These are phyloP conservation scores for Sarcophaga rosellei DNA, from an alignment of 2,888 invertebrate species.

Conservation along the genomic window DNA sequence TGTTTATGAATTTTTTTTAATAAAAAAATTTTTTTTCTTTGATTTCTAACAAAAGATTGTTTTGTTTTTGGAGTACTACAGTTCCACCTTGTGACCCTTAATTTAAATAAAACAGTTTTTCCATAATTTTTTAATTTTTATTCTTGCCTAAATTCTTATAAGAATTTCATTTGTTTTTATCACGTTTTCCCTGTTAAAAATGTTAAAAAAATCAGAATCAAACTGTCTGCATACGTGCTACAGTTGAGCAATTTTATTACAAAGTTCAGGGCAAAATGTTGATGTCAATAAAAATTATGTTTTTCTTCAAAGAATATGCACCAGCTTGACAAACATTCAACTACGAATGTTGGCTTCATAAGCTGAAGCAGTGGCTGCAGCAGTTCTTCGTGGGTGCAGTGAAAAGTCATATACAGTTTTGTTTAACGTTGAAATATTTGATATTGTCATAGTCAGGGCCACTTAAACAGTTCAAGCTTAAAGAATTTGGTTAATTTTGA, in stretches of 20 bases:
- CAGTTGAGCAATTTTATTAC: slow-evolving; percentile 43
- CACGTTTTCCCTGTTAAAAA: slow-evolving; percentile 59
- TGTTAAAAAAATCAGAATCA: background rate
- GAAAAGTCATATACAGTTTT: background rate
- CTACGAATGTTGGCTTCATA: background rate
- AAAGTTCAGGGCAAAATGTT: slow-evolving; percentile 60
- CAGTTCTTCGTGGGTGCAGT: background rate
- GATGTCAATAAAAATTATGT: slow-evolving; percentile 17
- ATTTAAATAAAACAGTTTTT: background rate
- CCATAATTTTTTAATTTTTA: background rate
- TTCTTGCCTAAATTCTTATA: background rate
- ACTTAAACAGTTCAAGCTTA: background rate
- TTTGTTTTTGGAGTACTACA: too few species aligned
- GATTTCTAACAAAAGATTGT: too few species aligned
- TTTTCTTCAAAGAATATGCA: background rate
- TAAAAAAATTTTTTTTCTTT: background rate
- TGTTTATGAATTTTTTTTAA: slow-evolving; percentile 29
- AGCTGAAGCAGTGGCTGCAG: too few species aligned
- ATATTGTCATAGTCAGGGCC: background rate
- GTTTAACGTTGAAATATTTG: background rate
- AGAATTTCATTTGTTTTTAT: slow-evolving; percentile 20
- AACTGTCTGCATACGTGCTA: slow-evolving; percentile 25
- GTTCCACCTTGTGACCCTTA: background rate
- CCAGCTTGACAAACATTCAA: background rate
- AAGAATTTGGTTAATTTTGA: too few species aligned